Base-by-base conservation (phyloP, 2,888 invertebrate genomes). In the Cryptocephalus primarius region DNA sequence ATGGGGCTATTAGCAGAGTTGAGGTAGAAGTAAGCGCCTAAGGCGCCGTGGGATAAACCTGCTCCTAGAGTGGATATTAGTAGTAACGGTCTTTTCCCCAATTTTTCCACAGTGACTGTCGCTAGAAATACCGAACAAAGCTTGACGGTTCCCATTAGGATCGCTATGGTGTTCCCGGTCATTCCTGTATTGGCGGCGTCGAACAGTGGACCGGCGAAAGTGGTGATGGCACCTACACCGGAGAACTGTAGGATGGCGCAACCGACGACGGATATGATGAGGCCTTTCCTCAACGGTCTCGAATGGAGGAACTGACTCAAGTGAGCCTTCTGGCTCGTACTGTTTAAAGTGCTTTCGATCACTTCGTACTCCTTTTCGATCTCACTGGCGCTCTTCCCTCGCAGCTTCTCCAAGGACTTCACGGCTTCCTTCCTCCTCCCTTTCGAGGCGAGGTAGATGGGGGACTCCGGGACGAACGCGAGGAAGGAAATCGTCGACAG, bases 171-270 rank as follows among this genome's bases (percentile, higher is more conserved):
- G 9, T 75, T 74, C 0, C 85, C 73, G 50, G 75, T 60, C 48
- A 86, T 69, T 4, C 14, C n/a, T 47, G 80, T 81, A 31, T 83
- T 84, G 9, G 85, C 80, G 3, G 80, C 80, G 38, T 72, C 56
- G 67, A 88, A 85, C 58, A 88, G 87, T 42, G 75, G 72, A 50
- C 78, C 76, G 1, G 85, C 80, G 64, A 84, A 87, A 67, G 86
- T 85, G 55, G 85, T 82, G 50, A 88, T 83, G 0, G 84, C 85
- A 68, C 85, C 85, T 55, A 86, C 76, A 49, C 87, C 88, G 46
- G 83, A 82, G 61, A 84, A 77, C 65, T 87, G 86, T 60, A 87
- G 87, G 67, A 86, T 83, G 61, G 86, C 78, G 83, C 90, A 87
- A 51, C 88, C 76, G 22, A 84, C 79, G 33, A 85, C 71, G 3